Base-by-base conservation (phyloP, 2,113 vertebrate species). In the Ciconia stormi region DNA sequence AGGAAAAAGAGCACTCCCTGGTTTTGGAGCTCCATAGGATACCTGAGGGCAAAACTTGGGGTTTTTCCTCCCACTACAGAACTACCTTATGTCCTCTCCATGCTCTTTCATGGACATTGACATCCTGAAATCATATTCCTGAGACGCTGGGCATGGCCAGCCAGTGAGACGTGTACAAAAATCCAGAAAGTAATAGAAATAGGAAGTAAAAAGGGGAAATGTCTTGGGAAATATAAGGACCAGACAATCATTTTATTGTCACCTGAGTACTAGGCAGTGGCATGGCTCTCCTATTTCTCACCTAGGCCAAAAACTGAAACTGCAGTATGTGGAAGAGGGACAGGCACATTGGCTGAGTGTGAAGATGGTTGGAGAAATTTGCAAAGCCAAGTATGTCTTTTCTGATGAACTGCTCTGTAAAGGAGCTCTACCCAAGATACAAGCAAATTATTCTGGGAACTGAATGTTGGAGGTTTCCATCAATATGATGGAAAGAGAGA, bases 41-140 rank as follows among this genome's bases (percentile, higher is more conserved):
- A 44, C 3, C 26, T 53, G 53, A 69, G 17, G 3, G 10, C 10
- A 87, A 59, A 22, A 26, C 2, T 5, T 49, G 17, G 2, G 0
- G 15, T 50, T 50, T 58, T 29, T 46, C 2, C 18, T 62, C 7
- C 7, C 19, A 3, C n/a, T 32, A 7, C 18, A 82, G n/a, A 82
- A 36, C 63, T 59, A 16, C 5, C 29, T 34, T 74, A 29, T 36
- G 11, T 36, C 10, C 50, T 79, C 65, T 78, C 26, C 9, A 2
- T 59, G 21, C 1, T 89, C 0, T 0, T 1, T 59, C 9, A 65
- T 10, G 5, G 15, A 59, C 1, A 0, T 36, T 53, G 32, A n/a
- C 36, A 58, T 38, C 12, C 29, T 67, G 10, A 79, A 89, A 36
- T 49, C 12, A 5, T n/a, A 38, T 11, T 23, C 11, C 12, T 34